Evolutionary conservation across 1,140 invertebrate genomes (phyloP).

Genomic region (Drosophila lini): DNA sequence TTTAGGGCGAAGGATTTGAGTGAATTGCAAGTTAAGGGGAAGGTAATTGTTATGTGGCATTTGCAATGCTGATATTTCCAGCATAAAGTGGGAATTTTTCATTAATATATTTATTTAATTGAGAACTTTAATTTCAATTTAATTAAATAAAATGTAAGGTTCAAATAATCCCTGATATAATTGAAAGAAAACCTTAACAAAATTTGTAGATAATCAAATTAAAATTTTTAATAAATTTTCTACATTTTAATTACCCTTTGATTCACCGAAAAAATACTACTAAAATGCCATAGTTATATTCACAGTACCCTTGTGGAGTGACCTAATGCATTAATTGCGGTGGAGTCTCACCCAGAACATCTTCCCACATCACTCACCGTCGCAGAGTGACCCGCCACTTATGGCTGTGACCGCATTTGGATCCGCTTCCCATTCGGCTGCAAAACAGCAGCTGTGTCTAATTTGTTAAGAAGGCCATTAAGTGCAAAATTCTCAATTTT

Average conservation of each 20-base stretch:
- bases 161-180: background rate
- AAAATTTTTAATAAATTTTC: background rate
- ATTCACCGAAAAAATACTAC: background rate
- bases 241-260: no score
- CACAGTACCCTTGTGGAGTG: conserved; percentile 3
- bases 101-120: background rate
- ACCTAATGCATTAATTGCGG: conserved; percentile 33
- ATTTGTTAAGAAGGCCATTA: conserved; percentile 72
- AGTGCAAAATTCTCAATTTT: conserved; percentile 52
- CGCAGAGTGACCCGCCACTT: conserved; percentile 35
- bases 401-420: conserved; percentile 45
- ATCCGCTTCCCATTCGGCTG: conserved; percentile 39
- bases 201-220: background rate
- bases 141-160: background rate
- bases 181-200: background rate
- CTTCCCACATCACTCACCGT: conserved; percentile 69
- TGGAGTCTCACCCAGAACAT: conserved; percentile 47
- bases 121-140: background rate
- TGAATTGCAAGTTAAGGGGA: background rate
- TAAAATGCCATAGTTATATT: background rate
- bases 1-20: conserved; percentile 4
- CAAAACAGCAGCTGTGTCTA: conserved; percentile 73
- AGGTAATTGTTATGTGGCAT: background rate
- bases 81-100: no score
- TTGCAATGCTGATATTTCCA: background rate